These are phyloP conservation scores for Galeopsomyia nigrocyanea DNA, from an alignment of 2,888 invertebrate genomes.

Conservation along the genomic window DNA sequence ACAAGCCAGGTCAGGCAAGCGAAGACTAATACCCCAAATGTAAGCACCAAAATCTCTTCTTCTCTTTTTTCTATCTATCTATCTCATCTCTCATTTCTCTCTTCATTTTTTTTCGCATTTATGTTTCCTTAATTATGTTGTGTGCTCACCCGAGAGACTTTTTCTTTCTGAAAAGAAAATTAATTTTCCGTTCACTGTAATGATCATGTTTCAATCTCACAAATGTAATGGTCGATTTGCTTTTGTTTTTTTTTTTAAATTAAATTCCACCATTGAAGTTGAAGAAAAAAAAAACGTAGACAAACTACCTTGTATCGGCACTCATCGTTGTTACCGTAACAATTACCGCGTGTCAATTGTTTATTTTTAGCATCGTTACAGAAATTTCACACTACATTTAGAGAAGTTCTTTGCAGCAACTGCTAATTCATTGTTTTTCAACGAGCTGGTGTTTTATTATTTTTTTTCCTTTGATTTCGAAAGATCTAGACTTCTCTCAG, in stretches of 20 bases:
- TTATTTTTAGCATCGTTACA: slow-evolving; percentile 39
- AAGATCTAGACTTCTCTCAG: slow-evolving; percentile 24
- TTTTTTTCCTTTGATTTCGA: neutral
- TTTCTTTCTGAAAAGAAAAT: no score
- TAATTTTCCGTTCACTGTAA: no score
- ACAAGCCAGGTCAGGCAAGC: slow-evolving; percentile 70
- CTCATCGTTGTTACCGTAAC: slow-evolving; percentile 48
- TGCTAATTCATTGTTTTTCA: no score
- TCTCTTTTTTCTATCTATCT: slow-evolving; percentile 17
- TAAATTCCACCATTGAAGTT: neutral
- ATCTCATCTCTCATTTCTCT: slow-evolving; percentile 5
- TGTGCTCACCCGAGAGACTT: no score
- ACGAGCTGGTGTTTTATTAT: no score
- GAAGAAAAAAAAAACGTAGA: slow-evolving; percentile 49
- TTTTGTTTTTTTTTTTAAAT: neutral
- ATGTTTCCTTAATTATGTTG: no score
- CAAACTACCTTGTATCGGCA: slow-evolving; percentile 64
- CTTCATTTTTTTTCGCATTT: no score
- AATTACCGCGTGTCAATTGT: slow-evolving; percentile 33
- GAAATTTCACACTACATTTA: slow-evolving; percentile 24
- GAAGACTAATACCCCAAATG: slow-evolving; percentile 70
- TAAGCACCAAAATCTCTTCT: slow-evolving; percentile 60
- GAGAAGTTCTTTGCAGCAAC: slow-evolving; percentile 22
- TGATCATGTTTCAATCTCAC: no score
- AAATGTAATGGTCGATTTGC: no score